phyloP scores from a whole-genome alignment of 1,140 invertebrate genomes.

The Acromyrmex echinatior region DNA sequence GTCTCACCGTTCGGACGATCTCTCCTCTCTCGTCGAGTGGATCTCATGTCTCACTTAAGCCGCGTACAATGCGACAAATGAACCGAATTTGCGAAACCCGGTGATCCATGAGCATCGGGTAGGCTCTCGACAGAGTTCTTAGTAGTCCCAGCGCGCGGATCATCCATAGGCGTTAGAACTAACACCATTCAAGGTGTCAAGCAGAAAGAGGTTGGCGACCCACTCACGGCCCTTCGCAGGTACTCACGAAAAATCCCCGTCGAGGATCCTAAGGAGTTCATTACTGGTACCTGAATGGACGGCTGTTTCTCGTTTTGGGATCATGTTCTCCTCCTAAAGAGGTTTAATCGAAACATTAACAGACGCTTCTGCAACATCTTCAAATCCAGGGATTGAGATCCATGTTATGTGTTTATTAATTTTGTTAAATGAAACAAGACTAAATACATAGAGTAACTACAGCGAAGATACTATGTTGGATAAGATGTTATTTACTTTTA shows the following conservation, averaged over 20 bases:
- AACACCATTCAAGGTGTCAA: slow-evolving; percentile 86
- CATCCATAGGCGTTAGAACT: slow-evolving; percentile 84
- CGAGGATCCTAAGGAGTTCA: slow-evolving; percentile 80
- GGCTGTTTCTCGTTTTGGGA: slow-evolving; percentile 55
- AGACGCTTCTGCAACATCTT: slow-evolving; percentile 57
- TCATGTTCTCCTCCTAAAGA: slow-evolving; percentile 34
- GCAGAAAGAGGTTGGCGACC: slow-evolving; percentile 79
- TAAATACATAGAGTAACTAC: too few species aligned
- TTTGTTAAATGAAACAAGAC: not conserved
- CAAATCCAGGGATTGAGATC: not conserved
- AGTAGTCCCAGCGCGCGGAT: slow-evolving; percentile 76
- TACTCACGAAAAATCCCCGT: slow-evolving; percentile 73
- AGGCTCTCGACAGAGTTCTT: slow-evolving; percentile 70
- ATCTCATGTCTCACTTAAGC: slow-evolving; percentile 84
- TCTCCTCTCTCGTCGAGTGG: slow-evolving; percentile 76
- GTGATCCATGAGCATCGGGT: slow-evolving; percentile 69
- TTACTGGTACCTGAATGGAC: slow-evolving; percentile 74
- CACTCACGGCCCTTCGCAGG: slow-evolving; percentile 73
- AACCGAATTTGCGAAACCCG: slow-evolving; percentile 87
- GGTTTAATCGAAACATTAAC: slow-evolving; percentile 58
- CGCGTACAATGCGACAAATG: slow-evolving; percentile 86
- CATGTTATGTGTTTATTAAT: not conserved
- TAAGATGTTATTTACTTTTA: too few species aligned
- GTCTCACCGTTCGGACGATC: slow-evolving; percentile 64
- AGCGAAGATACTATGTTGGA: too few species aligned